Conservation (phyloP, 2,797 vertebrate species). For the Parotocinclus haroldoi region DNA sequence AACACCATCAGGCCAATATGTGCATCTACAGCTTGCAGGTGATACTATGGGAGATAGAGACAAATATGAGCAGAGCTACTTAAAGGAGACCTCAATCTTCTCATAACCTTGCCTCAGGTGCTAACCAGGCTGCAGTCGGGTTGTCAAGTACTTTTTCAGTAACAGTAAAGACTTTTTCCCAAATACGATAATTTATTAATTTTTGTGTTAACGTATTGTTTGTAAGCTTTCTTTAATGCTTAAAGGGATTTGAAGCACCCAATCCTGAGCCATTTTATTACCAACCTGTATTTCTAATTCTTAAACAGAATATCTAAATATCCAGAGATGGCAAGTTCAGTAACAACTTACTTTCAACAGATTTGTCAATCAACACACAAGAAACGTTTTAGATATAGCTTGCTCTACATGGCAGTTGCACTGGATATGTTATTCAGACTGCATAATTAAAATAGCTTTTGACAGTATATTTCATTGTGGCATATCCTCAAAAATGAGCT, state of each 20-base stretch:
- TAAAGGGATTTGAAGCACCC: not conserved
- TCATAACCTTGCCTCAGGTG: constrained; percentile 27
- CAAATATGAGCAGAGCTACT: constrained; percentile 13
- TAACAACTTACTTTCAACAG: too few relatives aligned
- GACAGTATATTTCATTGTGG: too few relatives aligned
- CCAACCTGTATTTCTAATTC: too few relatives aligned
- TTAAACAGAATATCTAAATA: too few relatives aligned
- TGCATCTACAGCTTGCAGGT: constrained; percentile 22
- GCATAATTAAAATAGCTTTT: too few relatives aligned
- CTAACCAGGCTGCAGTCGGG: constrained; percentile 10
- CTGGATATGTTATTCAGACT: too few relatives aligned
- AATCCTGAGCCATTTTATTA: too few relatives aligned
- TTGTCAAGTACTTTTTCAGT: constrained; percentile 13
- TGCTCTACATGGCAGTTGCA: too few relatives aligned
- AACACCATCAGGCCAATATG: constrained; percentile 13
- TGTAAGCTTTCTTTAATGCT: constrained; percentile 1
- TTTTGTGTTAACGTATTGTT: constrained; percentile 8
- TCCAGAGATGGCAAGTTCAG: too few relatives aligned
- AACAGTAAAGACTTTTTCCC: constrained; percentile 1
- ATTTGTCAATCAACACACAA: too few relatives aligned
- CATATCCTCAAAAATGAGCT: too few relatives aligned
- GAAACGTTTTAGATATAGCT: too few relatives aligned
- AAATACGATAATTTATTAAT: constrained; percentile 18
- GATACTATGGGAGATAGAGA: constrained; percentile 28
- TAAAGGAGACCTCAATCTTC: constrained; percentile 32